Conservation (phyloP, 2,888 invertebrate species). For the Apeira syringaria region DNA sequence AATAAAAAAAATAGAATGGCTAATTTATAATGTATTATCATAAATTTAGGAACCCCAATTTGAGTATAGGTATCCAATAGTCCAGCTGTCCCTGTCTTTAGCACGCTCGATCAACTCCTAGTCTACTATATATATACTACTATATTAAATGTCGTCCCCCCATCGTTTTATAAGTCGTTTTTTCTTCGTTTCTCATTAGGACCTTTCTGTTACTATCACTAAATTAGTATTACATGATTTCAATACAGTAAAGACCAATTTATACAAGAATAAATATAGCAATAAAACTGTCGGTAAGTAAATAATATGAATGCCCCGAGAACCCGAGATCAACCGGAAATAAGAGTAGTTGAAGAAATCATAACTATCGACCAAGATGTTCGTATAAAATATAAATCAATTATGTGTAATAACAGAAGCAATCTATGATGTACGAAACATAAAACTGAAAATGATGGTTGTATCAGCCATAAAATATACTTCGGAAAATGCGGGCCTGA, state of each 20-base stretch:
- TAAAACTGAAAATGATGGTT: background rate
- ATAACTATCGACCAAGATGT: constrained; percentile 20
- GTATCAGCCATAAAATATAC: background rate
- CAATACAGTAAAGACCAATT: constrained; percentile 18
- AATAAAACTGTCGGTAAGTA: constrained; percentile 27
- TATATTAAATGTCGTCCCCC: no score
- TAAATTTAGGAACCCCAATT: no score
- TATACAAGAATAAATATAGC: constrained; percentile 27
- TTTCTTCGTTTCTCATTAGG: no score
- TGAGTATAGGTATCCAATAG: no score
- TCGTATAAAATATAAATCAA: constrained; percentile 24
- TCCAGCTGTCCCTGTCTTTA: no score
- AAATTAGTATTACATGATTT: constrained; percentile 14
- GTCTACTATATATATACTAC: no score
- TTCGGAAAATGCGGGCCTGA: background rate
- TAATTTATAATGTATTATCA: no score
- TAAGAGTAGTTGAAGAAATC: constrained; percentile 24
- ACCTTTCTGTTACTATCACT: constrained; percentile 3
- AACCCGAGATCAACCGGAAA: constrained; percentile 25
- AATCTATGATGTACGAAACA: background rate
- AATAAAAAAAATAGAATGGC: no score
- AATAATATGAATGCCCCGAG: constrained; percentile 19
- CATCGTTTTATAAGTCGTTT: no score
- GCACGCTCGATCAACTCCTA: no score
- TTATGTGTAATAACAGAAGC: constrained; percentile 11